Conservation (phyloP, 23 tunicate species). For the Diplosoma virens region DNA sequence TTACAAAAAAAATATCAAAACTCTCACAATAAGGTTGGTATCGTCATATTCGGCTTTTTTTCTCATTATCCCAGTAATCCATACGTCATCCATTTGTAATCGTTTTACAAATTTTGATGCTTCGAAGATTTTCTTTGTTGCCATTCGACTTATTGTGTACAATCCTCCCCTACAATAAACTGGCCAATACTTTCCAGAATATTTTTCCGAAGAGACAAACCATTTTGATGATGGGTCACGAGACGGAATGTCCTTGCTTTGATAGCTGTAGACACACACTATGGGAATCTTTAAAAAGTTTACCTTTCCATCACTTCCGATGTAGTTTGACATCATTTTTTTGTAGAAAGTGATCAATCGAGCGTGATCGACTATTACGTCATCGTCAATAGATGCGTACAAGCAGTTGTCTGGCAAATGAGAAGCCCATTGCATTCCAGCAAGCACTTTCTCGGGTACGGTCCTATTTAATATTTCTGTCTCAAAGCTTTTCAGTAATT, state of each 20-base stretch:
- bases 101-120: constrained; percentile 1
- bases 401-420: constrained; percentile 22
- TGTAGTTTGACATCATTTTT: background rate
- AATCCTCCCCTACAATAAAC: constrained; percentile 40
- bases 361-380: background rate
- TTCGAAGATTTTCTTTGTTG: constrained; percentile 11
- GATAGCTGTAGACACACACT: constrained; percentile 49
- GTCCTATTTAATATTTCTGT: no score
- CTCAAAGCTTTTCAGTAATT: no score
- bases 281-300: constrained; percentile 21
- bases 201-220: constrained; percentile 29
- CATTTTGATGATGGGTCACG: constrained; percentile 31
- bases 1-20: no score
- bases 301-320: background rate
- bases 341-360: background rate
- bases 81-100: constrained; percentile 41
- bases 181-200: constrained; percentile 40
- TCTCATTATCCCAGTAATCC: constrained; percentile 59
- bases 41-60: background rate
- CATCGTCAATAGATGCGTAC: constrained; percentile 42
- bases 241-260: constrained; percentile 33
- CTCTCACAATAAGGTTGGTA: constrained; percentile 27
- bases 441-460: constrained; percentile 40
- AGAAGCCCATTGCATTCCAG: constrained; percentile 61
- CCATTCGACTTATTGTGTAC: constrained; percentile 16